Conservation (phyloP, 2,797 vertebrate genomes). For the Hoplostethus atlanticus region DNA sequence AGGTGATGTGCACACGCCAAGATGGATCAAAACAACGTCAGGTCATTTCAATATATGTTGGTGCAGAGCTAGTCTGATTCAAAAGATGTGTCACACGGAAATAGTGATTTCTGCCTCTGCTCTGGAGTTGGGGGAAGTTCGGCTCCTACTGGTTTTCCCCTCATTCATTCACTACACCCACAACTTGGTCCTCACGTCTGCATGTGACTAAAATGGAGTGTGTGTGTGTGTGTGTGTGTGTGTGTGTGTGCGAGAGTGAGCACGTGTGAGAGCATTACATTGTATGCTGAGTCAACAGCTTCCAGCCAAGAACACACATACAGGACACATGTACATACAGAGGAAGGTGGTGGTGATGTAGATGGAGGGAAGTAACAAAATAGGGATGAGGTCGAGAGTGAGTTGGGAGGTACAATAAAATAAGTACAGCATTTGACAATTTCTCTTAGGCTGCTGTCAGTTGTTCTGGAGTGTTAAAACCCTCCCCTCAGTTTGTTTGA, state of each 20-base stretch:
- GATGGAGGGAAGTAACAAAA: no score
- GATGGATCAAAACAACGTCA: background rate
- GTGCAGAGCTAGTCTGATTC: background rate
- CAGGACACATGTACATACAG: conserved; percentile 10
- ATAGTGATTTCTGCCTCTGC: background rate
- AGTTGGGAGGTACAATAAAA: background rate
- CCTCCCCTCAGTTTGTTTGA: background rate
- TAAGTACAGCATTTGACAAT: background rate
- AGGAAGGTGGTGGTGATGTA: no score
- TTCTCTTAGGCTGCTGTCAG: background rate
- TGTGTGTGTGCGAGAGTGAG: background rate
- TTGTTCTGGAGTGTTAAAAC: background rate
- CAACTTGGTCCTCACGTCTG: background rate
- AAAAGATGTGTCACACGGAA: background rate
- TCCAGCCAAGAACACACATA: conserved; percentile 9
- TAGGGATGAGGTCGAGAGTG: background rate
- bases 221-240: no score
- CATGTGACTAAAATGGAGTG: no score
- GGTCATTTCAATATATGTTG: background rate
- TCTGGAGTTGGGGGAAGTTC: background rate
- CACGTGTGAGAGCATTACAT: background rate
- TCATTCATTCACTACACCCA: background rate
- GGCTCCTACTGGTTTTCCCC: background rate
- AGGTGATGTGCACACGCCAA: background rate
- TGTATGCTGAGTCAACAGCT: conserved; percentile 7